Base-by-base conservation (phyloP, 2,113 vertebrate species). In the Crotalus viridis region DNA sequence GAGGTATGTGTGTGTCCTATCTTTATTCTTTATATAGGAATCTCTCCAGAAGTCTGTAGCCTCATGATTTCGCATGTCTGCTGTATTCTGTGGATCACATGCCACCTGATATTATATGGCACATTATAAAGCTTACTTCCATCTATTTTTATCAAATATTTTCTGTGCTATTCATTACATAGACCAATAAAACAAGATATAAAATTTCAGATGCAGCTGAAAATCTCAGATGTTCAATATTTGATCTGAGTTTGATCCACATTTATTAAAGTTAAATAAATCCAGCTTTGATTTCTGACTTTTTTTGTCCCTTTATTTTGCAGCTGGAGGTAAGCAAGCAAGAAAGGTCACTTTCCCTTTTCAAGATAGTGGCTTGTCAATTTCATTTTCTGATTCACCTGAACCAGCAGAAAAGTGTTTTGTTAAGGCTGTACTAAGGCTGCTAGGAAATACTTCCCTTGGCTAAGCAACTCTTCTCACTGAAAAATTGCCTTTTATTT, bases 231-330 rank as follows among this genome's bases (percentile, higher is more conserved):
- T 91, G 91, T 96, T 95, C 93, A 92, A 92, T 89, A 88, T 43
- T 89, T 87, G 74, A 91, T 91, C 54, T 91, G 90, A 89, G 89
- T 90, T 22, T 15, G 88, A n/a, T 86, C 81, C 48, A 43, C 59
- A n/a, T 39, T 95, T 93, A 69, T 90, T 90, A 95, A 96, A 95
- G 64, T 92, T 54, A 94, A 94, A 33, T 54, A 54, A 96, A 92
- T 85, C 12, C n/a, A 64, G 91, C 5, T 43, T 96, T 94, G 92
- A 56, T 46, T 54, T 94, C n/a, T 90, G 43, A 46, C 43, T 92
- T 22, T 10, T 86, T 33, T 86, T 5, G n/a, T 54, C 91, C 8
- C 28, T 94, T 91, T 89, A 19, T 86, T 21, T 90, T 61, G 88
- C 74, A 52, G 46, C 0, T 19, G 81, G 93, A 24, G 48, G 24